These are phyloP conservation scores for Ylistrum balloti DNA, from an alignment of 1,140 invertebrate species.

Conservation along the genomic window DNA sequence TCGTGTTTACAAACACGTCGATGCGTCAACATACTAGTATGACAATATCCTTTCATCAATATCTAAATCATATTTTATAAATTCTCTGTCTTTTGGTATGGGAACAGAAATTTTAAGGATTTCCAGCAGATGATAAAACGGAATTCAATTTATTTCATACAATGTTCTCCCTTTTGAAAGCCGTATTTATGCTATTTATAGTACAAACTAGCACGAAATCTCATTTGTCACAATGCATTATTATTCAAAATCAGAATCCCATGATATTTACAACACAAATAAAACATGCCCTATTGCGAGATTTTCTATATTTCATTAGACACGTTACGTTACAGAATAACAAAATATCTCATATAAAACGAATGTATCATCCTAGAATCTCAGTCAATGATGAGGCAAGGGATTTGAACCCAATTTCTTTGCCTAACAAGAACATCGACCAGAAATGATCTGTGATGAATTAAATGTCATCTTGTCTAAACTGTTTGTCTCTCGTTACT, in stretches of 20 bases:
- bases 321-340: neutral
- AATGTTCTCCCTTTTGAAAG: neutral
- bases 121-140: too few relatives aligned
- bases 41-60: too few relatives aligned
- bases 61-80: too few relatives aligned
- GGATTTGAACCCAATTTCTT: constrained; percentile 34
- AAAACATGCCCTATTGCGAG: neutral
- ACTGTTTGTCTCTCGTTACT: neutral
- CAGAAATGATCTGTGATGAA: constrained; percentile 17
- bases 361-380: neutral
- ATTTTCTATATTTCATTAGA: neutral
- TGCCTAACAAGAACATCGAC: constrained; percentile 18
- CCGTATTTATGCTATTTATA: neutral
- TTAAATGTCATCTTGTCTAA: constrained; percentile 12
- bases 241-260: neutral
- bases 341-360: neutral
- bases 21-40: too few relatives aligned
- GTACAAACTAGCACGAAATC: neutral
- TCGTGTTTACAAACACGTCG: too few relatives aligned
- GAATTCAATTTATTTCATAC: too few relatives aligned
- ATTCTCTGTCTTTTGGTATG: too few relatives aligned
- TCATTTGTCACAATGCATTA: neutral
- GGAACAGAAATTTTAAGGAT: too few relatives aligned
- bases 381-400: neutral
- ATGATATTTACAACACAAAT: neutral